Conservation (phyloP, 1,140 invertebrate species). For the Hetaerina americana region DNA sequence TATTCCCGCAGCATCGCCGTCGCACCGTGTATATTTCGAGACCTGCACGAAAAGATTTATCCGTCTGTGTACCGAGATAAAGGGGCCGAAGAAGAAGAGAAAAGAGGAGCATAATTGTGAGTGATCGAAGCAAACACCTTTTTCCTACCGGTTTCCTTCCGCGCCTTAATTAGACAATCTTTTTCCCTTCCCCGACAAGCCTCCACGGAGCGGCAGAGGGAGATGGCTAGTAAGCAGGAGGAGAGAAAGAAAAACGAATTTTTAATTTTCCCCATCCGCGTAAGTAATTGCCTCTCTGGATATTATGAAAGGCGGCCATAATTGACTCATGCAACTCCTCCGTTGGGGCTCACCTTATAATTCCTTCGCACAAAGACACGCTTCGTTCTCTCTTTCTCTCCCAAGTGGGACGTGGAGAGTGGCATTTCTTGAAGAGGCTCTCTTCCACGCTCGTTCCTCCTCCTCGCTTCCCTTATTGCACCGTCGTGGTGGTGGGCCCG, state of each 20-base stretch:
- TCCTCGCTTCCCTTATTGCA: too few species aligned
- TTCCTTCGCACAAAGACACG: neutral
- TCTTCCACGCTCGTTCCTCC: too few species aligned
- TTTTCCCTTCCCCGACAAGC: too few species aligned
- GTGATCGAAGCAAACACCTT: neutral
- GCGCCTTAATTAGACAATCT: neutral
- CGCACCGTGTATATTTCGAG: neutral
- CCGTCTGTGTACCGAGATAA: neutral
- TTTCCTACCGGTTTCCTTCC: too few species aligned
- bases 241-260: neutral
- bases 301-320: neutral
- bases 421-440: too few species aligned
- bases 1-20: neutral
- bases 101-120: neutral
- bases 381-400: too few species aligned
- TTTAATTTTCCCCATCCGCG: neutral
- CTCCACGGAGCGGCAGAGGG: neutral
- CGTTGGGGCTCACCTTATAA: neutral
- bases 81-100: too few species aligned
- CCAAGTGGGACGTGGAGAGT: too few species aligned
- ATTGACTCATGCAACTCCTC: neutral
- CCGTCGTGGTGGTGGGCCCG: too few species aligned
- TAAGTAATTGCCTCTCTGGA: neutral
- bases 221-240: neutral
- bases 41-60: neutral